phyloP scores from a whole-genome alignment of 2,888 invertebrate genomes.

The Cylloceria caligata region DNA sequence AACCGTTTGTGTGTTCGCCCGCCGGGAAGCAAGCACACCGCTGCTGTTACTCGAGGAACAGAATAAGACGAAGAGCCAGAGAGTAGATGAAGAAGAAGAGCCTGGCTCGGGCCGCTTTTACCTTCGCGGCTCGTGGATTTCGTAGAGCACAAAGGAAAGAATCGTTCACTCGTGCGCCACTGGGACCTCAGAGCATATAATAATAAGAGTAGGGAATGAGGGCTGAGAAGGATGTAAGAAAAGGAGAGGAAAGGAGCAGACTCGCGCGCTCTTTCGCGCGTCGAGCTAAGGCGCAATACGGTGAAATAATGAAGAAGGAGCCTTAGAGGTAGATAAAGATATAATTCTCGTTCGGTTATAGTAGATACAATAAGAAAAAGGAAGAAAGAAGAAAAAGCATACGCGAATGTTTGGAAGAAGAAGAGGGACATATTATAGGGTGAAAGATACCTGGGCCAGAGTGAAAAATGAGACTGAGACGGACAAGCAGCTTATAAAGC shows the following conservation, averaged over 20 bases:
- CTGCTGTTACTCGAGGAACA: conserved; percentile 37
- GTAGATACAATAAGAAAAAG: conserved; percentile 36
- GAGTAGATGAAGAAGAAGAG: conserved; percentile 51
- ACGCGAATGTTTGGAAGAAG: conserved; percentile 36
- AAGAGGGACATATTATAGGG: conserved; percentile 48
- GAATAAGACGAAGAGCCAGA: conserved; percentile 51
- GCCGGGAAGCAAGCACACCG: conserved; percentile 22
- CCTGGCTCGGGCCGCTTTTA: conserved; percentile 33
- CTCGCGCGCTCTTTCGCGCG: conserved; percentile 66
- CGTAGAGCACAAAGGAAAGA: conserved; percentile 51
- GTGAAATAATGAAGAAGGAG: conserved; percentile 55
- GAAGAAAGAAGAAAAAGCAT: conserved; percentile 24
- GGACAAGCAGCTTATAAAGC: conserved; percentile 38
- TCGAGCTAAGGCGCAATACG: conserved; percentile 38
- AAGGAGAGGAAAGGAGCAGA: conserved; percentile 12
- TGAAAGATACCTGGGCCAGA: conserved; percentile 56
- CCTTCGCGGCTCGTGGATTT: conserved; percentile 57
- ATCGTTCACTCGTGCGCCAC: conserved; percentile 63
- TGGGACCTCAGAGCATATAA: conserved; percentile 64
- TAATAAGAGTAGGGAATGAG: conserved; percentile 56
- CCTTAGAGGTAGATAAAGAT: conserved; percentile 48
- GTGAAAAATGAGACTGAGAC: conserved; percentile 52
- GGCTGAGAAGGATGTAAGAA: conserved; percentile 35
- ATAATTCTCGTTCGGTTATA: conserved; percentile 33
- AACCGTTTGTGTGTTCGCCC: conserved; percentile 45